Percentiles rank a stretch among this genome's conserved stretches.
phyloP scores from a whole-genome alignment of 2,797 vertebrate genomes.

The Oryzias sinensis region DNA sequence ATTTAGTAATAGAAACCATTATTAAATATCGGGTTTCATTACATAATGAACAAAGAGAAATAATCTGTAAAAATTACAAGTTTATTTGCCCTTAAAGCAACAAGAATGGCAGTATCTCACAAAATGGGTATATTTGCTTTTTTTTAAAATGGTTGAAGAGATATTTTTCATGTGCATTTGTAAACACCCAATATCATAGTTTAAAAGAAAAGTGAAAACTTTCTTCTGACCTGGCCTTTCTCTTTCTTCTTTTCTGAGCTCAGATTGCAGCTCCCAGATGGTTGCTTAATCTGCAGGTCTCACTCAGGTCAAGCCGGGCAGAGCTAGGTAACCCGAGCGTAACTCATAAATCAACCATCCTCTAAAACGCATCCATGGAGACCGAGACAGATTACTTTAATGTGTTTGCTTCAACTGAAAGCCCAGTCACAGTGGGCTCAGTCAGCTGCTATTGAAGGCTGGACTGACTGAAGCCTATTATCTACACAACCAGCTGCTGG shows the following conservation, averaged over 20 bases:
- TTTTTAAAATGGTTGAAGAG: conserved; percentile 1
- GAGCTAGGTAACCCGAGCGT: conserved; percentile 76
- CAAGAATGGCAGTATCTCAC: no score
- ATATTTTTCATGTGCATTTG: not conserved
- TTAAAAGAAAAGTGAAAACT: conserved; percentile 45
- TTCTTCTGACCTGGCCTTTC: conserved; percentile 24
- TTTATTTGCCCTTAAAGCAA: no score
- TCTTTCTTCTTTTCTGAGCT: conserved; percentile 58
- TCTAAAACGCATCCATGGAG: conserved; percentile 58
- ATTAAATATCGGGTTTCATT: no score
- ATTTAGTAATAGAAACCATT: no score
- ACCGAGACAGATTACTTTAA: conserved; percentile 64
- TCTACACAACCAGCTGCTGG: conserved; percentile 55
- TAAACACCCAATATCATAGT: conserved; percentile 21
- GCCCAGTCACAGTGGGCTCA: conserved; percentile 30
- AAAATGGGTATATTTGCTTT: not conserved
- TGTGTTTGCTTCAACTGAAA: conserved; percentile 58
- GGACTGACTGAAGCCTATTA: conserved; percentile 56
- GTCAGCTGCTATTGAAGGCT: conserved; percentile 38
- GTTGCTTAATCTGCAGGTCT: conserved; percentile 75
- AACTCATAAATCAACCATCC: conserved; percentile 68
- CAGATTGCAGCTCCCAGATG: conserved; percentile 78
- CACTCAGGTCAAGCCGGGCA: conserved; percentile 69
- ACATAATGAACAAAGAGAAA: no score
- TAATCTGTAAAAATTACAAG: no score